A percentile compares a stretch with the other conserved stretches of the same genome.
Conservation (phyloP, 2,888 invertebrate genomes). For the Parnassius glacialis region DNA sequence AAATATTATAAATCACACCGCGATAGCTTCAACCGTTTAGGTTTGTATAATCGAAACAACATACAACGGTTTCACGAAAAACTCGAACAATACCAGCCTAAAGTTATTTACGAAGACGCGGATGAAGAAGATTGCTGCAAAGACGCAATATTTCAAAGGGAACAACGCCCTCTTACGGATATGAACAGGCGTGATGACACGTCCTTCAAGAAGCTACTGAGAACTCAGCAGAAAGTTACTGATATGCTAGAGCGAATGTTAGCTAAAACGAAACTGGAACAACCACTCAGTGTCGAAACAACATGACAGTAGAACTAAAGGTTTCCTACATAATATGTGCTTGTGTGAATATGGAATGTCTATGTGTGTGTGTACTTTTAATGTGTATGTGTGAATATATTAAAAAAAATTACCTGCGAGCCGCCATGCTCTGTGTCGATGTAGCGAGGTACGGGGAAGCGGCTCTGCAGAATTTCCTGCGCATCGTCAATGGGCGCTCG, state of each 20-base stretch:
- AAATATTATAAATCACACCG: not conserved
- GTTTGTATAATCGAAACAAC: conserved; percentile 25
- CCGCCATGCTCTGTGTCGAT: conserved; percentile 99
- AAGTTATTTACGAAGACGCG: conserved; percentile 10
- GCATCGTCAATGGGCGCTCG: conserved; percentile 98
- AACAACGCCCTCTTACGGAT: conserved; percentile 49
- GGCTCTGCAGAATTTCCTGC: conserved; percentile 95
- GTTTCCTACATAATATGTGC: no score
- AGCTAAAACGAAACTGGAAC: conserved; percentile 39
- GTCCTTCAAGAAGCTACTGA: conserved; percentile 60
- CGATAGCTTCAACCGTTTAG: conserved; percentile 1
- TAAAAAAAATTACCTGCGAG: conserved; percentile 84
- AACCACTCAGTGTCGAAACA: conserved; percentile 47
- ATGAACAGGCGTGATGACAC: conserved; percentile 49
- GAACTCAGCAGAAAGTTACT: conserved; percentile 68
- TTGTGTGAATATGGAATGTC: not conserved
- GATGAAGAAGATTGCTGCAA: conserved; percentile 30
- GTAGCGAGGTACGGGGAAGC: conserved; percentile 99
- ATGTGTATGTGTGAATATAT: conserved; percentile 1
- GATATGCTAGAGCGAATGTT: conserved; percentile 63
- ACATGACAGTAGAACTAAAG: conserved; percentile 25
- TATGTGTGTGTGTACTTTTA: not conserved
- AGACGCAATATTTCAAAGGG: conserved; percentile 35
- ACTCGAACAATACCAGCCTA: conserved; percentile 38
- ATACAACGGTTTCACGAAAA: conserved; percentile 50